These are phyloP conservation scores for Pseudolaguvia tuberculata DNA, from an alignment of 2,113 vertebrate species.

Conservation along the genomic window DNA sequence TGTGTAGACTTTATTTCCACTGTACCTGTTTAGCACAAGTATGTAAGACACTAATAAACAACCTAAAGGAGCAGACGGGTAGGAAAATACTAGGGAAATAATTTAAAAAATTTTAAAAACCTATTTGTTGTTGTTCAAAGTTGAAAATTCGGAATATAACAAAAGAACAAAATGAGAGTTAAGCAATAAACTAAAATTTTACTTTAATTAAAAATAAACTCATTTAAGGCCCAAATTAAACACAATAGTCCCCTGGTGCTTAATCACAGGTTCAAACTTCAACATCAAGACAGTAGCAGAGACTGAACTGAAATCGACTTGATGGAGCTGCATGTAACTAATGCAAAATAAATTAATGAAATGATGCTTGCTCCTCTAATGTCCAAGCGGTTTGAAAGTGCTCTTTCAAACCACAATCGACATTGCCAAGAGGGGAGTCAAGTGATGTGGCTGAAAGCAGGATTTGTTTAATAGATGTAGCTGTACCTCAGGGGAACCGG, in stretches of 20 bases:
- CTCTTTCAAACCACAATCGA: background rate
- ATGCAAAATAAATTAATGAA: background rate
- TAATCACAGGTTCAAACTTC: too few relatives aligned
- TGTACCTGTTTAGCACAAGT: too few relatives aligned
- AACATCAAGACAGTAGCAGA: too few relatives aligned
- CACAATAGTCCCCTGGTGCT: too few relatives aligned
- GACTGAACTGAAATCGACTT: background rate
- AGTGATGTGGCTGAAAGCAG: background rate
- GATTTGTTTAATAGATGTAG: background rate
- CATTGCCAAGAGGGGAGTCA: background rate
- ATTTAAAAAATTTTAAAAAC: background rate
- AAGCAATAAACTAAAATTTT: background rate
- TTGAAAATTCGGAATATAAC: too few relatives aligned
- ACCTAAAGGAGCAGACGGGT: background rate
- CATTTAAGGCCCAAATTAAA: too few relatives aligned
- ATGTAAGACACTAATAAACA: background rate
- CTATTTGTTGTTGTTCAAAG: background rate
- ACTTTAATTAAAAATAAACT: too few relatives aligned
- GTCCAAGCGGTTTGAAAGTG: background rate
- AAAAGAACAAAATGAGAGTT: background rate
- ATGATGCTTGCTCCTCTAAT: background rate
- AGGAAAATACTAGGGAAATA: slow-evolving; percentile 11
- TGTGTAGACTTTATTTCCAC: too few relatives aligned
- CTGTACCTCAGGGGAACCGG: background rate
- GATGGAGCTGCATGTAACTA: background rate